Percentiles rank a stretch among this genome's conserved stretches.
Conservation (phyloP, 2,113 vertebrate species). For the Salvelinus alpinus region DNA sequence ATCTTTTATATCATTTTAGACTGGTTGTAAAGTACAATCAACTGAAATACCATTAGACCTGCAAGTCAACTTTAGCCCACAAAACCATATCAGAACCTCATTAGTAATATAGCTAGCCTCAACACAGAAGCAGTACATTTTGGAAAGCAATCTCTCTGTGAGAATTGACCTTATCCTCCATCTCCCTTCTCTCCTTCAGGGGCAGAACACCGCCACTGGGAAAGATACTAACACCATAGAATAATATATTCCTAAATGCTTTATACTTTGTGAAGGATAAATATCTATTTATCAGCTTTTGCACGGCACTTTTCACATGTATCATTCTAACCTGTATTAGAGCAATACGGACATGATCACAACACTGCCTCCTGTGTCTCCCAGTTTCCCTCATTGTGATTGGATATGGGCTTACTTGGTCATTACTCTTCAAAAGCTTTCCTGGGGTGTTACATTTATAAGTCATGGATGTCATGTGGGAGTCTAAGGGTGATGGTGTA, state of each 20-base stretch:
- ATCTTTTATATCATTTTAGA: background rate
- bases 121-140: conserved; percentile 28
- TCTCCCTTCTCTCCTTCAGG: conserved; percentile 21
- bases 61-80: conserved; percentile 44
- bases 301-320: background rate
- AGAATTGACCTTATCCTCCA: conserved; percentile 36
- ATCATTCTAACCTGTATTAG: background rate
- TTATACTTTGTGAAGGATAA: background rate
- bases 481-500: too few species aligned
- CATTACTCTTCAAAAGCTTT: background rate
- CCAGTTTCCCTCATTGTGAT: background rate
- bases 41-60: conserved; percentile 24
- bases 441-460: background rate
- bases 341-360: background rate
- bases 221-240: background rate
- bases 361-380: background rate
- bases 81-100: conserved; percentile 39
- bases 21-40: background rate
- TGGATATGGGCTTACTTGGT: background rate
- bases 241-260: background rate
- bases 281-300: background rate
- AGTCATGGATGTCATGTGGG: too few species aligned
- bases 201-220: conserved; percentile 23
- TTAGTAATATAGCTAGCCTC: conserved; percentile 35
- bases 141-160: conserved; percentile 42